Percentiles rank a stretch among this genome's conserved stretches.
phyloP scores from a whole-genome alignment of 2,797 vertebrate genomes.

The Darevskia mixta region DNA sequence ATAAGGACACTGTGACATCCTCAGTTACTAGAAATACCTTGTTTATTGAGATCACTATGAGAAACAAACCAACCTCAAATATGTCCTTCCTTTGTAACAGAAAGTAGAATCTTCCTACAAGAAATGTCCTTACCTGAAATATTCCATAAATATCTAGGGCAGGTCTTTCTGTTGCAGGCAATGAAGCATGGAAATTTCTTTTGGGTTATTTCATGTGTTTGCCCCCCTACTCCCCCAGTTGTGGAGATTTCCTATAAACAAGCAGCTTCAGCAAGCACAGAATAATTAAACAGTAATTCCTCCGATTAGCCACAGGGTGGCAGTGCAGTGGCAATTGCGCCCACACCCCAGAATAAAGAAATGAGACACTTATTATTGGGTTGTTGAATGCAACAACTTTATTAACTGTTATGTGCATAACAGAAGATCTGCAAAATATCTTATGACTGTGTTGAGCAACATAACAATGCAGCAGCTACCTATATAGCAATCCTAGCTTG shows the following conservation, averaged over 20 bases:
- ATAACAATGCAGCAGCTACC: neutral
- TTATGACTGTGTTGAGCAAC: neutral
- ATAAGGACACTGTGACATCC: neutral
- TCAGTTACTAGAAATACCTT: neutral
- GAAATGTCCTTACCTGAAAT: neutral
- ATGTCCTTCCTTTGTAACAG: neutral
- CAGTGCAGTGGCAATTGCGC: neutral
- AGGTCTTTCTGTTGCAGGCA: neutral
- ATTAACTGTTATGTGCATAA: neutral
- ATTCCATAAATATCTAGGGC: slow-evolving; percentile 5
- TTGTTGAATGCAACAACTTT: neutral
- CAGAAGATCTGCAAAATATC: neutral
- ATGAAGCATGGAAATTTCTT: neutral
- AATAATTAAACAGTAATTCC: slow-evolving; percentile 1
- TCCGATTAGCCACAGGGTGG: neutral
- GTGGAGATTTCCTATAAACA: neutral
- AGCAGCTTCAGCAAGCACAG: neutral
- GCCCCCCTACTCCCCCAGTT: neutral
- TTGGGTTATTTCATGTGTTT: neutral
- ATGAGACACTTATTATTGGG: neutral
- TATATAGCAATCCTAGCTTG: too few species aligned
- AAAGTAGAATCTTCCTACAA: neutral
- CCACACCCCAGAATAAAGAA: neutral
- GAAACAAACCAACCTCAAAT: neutral
- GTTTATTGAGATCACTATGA: neutral